A percentile compares a stretch with the other conserved stretches of the same genome.
Evolutionary conservation across 2,888 invertebrate species (phyloP).

Genomic region (Rhagium mordax): DNA sequence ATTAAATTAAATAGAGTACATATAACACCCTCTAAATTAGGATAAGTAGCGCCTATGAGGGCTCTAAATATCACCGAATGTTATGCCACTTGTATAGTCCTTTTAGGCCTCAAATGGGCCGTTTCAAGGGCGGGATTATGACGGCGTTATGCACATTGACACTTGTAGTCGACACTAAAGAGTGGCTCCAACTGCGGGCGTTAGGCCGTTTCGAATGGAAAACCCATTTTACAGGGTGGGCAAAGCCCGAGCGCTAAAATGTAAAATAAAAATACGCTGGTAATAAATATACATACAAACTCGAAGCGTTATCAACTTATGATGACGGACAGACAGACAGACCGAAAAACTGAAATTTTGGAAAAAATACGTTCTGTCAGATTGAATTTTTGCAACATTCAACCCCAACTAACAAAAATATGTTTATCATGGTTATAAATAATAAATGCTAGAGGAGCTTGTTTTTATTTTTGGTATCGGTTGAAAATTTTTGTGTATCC

Average conservation of each 20-base stretch:
- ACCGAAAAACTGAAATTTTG: too few species aligned
- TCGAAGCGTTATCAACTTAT: too few species aligned
- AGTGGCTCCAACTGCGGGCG: background rate
- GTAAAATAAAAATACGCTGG: too few species aligned
- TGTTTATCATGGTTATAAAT: too few species aligned
- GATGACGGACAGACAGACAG: too few species aligned
- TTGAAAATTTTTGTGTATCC: background rate
- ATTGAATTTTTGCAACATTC: too few species aligned
- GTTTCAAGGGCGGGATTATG: conserved; percentile 17
- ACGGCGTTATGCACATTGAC: conserved; percentile 22
- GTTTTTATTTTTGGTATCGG: too few species aligned
- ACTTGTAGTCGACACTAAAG: conserved; percentile 26
- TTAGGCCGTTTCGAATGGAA: background rate
- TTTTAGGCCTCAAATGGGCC: conserved; percentile 27
- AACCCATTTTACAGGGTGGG: background rate
- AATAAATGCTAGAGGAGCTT: too few species aligned
- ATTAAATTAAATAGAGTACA: conserved; percentile 24
- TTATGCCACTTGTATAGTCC: background rate
- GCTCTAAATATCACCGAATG: conserved; percentile 10
- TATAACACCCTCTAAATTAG: conserved; percentile 19
- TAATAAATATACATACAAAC: too few species aligned
- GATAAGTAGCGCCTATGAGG: conserved; percentile 5
- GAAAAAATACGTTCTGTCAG: too few species aligned
- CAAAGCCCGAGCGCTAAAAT: too few species aligned
- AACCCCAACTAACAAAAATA: too few species aligned